Evolutionary conservation across 2,888 invertebrate genomes (phyloP).

Genomic region (Ceratothoa steindachneri): DNA sequence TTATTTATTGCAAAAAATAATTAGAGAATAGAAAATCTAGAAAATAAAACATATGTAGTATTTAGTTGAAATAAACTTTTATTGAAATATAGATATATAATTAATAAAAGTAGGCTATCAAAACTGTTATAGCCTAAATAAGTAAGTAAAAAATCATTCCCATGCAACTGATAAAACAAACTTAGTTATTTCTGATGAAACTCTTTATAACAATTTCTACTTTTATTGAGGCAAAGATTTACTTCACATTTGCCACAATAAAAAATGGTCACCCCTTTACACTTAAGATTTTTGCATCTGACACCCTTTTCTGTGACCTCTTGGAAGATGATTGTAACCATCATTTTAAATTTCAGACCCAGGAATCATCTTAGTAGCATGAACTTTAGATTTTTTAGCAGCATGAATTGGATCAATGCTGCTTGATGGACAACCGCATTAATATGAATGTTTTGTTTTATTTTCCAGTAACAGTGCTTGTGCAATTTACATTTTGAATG

Average conservation of each 20-base stretch:
- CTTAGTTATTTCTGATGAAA: neutral
- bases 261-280: neutral
- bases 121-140: too few relatives aligned
- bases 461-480: neutral
- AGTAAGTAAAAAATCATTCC: too few relatives aligned
- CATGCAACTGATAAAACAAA: too few relatives aligned
- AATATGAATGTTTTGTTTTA: neutral
- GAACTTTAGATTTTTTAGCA: neutral
- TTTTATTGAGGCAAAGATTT: neutral
- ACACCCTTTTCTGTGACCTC: slow-evolving; percentile 14
- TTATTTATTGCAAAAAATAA: neutral
- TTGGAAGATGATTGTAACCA: slow-evolving; percentile 1
- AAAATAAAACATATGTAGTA: neutral
- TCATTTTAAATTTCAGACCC: slow-evolving; percentile 2
- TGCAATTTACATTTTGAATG: neutral
- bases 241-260: neutral
- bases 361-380: slow-evolving; percentile 6
- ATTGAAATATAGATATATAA: neutral
- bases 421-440: neutral
- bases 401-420: neutral
- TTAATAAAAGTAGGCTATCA: neutral
- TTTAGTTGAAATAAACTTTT: neutral
- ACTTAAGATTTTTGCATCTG: slow-evolving; percentile 11
- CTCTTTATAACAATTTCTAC: neutral
- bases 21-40: neutral